A percentile compares a stretch with the other conserved stretches of the same genome.
These are phyloP conservation scores for Acrocephalus kingi DNA, from an alignment of 2,113 vertebrate genomes.

Conservation along the genomic window DNA sequence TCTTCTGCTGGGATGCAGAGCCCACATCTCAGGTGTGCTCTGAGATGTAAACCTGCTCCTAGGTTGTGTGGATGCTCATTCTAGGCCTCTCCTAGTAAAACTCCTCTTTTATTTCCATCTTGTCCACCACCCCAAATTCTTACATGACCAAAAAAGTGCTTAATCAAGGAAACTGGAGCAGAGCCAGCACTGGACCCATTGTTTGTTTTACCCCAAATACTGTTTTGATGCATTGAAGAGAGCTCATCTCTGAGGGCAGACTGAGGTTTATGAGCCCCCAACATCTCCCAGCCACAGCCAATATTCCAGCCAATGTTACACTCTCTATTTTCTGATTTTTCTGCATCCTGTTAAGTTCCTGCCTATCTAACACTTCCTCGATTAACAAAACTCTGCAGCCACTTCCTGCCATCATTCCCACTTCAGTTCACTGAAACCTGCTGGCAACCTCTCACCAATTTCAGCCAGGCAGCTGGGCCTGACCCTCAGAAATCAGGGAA, in stretches of 20 bases:
- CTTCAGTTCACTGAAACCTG: not conserved
- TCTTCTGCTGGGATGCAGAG: not conserved
- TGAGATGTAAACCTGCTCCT: not conserved
- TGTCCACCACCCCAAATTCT: not conserved
- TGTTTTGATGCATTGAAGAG: not conserved
- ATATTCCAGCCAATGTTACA: not conserved
- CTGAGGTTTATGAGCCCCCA: not conserved
- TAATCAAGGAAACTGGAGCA: not conserved
- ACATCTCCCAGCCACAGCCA: rapidly evolving
- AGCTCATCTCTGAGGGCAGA: not conserved
- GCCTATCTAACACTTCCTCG: not conserved
- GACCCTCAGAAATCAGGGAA: not conserved
- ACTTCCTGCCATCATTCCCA: not conserved
- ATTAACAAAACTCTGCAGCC: not conserved
- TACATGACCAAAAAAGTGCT: not conserved
- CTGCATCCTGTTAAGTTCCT: not conserved
- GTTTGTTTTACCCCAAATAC: not conserved
- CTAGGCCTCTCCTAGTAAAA: not conserved
- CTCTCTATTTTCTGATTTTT: not conserved
- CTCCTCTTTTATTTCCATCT: not conserved
- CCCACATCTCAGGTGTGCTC: not conserved
- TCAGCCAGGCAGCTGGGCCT: not conserved
- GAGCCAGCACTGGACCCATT: rapidly evolving
- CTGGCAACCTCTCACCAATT: rapidly evolving
- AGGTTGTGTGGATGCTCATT: not conserved